phyloP scores from a whole-genome alignment of 1,140 invertebrate genomes.

The Drosophila serrata region DNA sequence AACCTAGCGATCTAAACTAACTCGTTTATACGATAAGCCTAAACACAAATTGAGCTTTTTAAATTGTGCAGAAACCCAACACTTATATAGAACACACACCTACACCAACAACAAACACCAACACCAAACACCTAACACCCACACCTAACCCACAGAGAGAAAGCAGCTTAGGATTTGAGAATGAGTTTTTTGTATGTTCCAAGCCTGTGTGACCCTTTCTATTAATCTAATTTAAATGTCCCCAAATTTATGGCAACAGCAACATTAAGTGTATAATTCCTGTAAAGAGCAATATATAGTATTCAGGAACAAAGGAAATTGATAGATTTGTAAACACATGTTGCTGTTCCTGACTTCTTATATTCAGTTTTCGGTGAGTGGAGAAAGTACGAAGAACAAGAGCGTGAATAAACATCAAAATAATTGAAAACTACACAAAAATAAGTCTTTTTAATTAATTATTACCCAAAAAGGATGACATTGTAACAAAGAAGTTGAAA shows the following conservation, averaged over 20 bases:
- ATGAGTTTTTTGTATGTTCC: slow-evolving; percentile 43
- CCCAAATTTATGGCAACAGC: slow-evolving; percentile 9
- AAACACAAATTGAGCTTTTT: slow-evolving; percentile 71
- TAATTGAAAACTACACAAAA: slow-evolving; percentile 42
- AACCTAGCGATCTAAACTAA: slow-evolving; percentile 65
- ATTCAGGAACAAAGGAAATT: not conserved
- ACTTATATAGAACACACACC: slow-evolving; percentile 19
- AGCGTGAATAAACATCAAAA: slow-evolving; percentile 62
- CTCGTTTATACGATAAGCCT: slow-evolving; percentile 75
- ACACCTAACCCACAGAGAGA: slow-evolving; percentile 6
- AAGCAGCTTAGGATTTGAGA: slow-evolving; percentile 45
- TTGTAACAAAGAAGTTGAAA: not conserved
- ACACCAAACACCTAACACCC: not conserved
- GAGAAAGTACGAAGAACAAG: slow-evolving; percentile 55
- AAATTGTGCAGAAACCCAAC: slow-evolving; percentile 67
- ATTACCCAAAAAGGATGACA: not conserved
- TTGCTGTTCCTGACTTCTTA: slow-evolving; percentile 24
- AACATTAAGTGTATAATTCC: slow-evolving; percentile 1
- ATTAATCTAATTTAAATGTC: slow-evolving; percentile 1
- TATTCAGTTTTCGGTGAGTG: slow-evolving; percentile 54
- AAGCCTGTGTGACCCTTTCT: slow-evolving; percentile 5
- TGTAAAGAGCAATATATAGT: not conserved
- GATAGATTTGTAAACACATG: not conserved
- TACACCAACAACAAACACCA: slow-evolving; percentile 16
- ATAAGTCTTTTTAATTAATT: slow-evolving; percentile 1